Evolutionary conservation across 2,113 vertebrate species (phyloP), one percentile per base, ranked within the genome.

Genomic region (Leptobrachium ailaonicum): DNA sequence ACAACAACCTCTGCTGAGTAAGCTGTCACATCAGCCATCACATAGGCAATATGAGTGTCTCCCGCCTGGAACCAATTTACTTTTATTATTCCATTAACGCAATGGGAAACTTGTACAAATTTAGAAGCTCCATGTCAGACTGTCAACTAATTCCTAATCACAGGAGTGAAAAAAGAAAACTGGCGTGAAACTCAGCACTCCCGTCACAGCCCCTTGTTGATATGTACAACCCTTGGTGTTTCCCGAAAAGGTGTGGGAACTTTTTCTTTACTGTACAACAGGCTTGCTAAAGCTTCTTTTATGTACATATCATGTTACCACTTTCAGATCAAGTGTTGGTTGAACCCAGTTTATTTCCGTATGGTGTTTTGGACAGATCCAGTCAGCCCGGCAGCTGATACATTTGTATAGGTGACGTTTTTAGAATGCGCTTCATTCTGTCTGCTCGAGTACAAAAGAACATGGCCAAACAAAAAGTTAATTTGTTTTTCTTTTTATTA

Each of bases 291-390:
- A 66, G 41, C 45, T 41, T 74, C 78, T 73, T 53, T 77, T 62
- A 60, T n/a, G 63, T 54, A 44, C 6, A 41, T 67, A 60, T 80
- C 41, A 40, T 43, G n/a, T 80, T 80, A 68, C 78, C 14, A 3
- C 45, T 13, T 47, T 47, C 50, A 58, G 78, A 73, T 80, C 78
- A 74, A 74, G 71, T 73, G 64, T 67, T 73, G 41, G 47, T 8
- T 41, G 54, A 60, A 43, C 63, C 73, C 56, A 71, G 41, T 80
- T 73, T 80, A 80, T 80, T 80, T 68, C 73, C 60, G 63, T n/a
- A 67, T n/a, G 64, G 10, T 40, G 50, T 73, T 74, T 74, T 20
- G 43, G 42, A 73, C 71, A 66, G 63, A 40, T 54, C 67, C 50
- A 60, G 14, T 80, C 71, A 72, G 41, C 68, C 40, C 32, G 73